phyloP scores from a whole-genome alignment of 2,888 invertebrate genomes.

The Sinelater perroti region DNA sequence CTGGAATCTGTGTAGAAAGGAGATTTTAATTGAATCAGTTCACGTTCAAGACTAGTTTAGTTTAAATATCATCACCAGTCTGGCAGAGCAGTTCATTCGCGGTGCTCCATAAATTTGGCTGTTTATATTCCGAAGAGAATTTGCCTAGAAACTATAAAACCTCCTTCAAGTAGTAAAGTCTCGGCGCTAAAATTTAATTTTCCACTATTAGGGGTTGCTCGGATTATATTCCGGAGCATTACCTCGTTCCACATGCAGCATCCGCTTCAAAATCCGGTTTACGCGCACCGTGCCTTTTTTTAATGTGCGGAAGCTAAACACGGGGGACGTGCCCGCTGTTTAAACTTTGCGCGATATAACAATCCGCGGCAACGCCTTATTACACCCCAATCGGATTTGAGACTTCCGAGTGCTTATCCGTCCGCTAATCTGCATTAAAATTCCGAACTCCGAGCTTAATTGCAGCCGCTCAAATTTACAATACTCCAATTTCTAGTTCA shows the following conservation, averaged over 20 bases:
- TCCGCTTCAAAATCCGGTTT: conserved; percentile 9
- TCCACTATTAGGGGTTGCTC: conserved; percentile 14
- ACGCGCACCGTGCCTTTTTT: conserved; percentile 4
- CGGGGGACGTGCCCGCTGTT: not conserved
- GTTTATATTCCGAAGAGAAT: conserved; percentile 28
- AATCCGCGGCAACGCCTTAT: not conserved
- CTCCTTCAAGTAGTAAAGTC: conserved; percentile 24
- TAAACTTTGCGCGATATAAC: not conserved
- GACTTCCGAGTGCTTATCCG: conserved; percentile 1
- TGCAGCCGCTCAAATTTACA: conserved; percentile 4
- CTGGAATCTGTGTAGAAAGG: conserved; percentile 5
- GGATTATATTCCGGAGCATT: conserved; percentile 15
- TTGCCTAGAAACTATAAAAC: conserved; percentile 32
- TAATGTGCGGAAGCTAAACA: not conserved
- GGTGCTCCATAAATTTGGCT: conserved; percentile 28
- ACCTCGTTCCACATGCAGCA: conserved; percentile 18
- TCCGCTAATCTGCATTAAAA: conserved; percentile 9
- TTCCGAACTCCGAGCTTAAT: conserved; percentile 4
- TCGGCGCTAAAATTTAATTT: conserved; percentile 29
- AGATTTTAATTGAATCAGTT: conserved; percentile 18
- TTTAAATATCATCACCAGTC: conserved; percentile 20
- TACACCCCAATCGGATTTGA: not conserved
- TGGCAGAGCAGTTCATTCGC: conserved; percentile 23
- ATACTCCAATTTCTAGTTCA: not conserved
- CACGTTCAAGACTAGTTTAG: conserved; percentile 15